A percentile compares a stretch with the other conserved stretches of the same genome.
Conservation (phyloP, 2,888 invertebrate species). For the Gandaritis pyraliata region DNA sequence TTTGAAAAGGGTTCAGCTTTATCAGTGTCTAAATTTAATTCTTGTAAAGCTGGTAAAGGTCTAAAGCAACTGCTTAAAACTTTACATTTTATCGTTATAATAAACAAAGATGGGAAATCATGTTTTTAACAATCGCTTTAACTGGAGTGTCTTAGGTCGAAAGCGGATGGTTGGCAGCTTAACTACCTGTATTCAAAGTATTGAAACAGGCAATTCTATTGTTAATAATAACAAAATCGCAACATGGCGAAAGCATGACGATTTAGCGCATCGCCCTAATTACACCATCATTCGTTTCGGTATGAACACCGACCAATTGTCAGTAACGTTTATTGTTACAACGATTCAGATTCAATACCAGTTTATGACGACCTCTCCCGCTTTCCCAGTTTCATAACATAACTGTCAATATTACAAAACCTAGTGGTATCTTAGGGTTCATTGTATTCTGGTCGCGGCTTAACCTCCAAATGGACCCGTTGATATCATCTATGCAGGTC, state of each 20-base stretch:
- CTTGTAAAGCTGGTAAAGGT: not conserved
- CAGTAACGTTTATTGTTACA: slow-evolving; percentile 41
- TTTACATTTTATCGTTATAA: not conserved
- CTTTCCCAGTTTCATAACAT: slow-evolving; percentile 39
- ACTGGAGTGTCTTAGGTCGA: no score
- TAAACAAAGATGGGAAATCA: slow-evolving; percentile 13
- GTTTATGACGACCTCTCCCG: slow-evolving; percentile 46
- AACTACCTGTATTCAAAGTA: slow-evolving; percentile 10
- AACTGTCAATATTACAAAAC: slow-evolving; percentile 26
- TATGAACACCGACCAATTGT: slow-evolving; percentile 47
- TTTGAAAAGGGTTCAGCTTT: slow-evolving; percentile 14
- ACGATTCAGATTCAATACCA: slow-evolving; percentile 64
- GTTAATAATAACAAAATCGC: slow-evolving; percentile 34
- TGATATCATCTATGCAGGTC: slow-evolving; percentile 70
- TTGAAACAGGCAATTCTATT: slow-evolving; percentile 32
- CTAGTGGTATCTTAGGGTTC: slow-evolving; percentile 43
- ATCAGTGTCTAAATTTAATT: not conserved
- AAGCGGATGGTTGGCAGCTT: slow-evolving; percentile 16
- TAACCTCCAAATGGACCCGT: slow-evolving; percentile 55
- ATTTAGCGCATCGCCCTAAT: slow-evolving; percentile 49
- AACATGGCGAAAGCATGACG: slow-evolving; percentile 43
- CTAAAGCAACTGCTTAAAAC: not conserved
- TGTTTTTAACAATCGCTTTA: slow-evolving; percentile 16
- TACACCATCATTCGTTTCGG: slow-evolving; percentile 56
- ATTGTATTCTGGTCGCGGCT: slow-evolving; percentile 46